Percentiles rank a stretch among this genome's conserved stretches.
Evolutionary conservation across 1,140 invertebrate genomes (phyloP).

Genomic region (Muscidifurax raptorellus): DNA sequence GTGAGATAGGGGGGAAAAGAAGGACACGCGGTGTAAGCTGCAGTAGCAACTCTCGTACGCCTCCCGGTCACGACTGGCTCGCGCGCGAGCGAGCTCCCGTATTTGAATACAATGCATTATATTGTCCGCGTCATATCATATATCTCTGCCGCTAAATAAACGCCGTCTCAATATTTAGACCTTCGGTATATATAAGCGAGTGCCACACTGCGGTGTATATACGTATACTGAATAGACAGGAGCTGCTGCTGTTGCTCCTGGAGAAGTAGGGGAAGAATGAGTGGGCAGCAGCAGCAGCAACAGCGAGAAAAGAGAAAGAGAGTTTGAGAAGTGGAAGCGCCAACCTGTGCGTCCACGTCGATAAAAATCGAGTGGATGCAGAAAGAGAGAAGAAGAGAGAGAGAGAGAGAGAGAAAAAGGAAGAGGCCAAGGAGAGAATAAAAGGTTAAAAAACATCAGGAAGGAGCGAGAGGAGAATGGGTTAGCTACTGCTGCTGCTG

Average conservation of each 20-base stretch:
- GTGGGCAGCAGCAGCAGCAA: not conserved
- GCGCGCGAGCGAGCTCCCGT: conserved; percentile 64
- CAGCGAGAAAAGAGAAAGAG: conserved; percentile 35
- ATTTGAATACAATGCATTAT: conserved; percentile 78
- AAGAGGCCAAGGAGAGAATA: not conserved
- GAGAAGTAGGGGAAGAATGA: not conserved
- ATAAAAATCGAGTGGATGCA: conserved; percentile 48
- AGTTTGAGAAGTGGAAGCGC: conserved; percentile 43
- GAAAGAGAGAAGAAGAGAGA: not conserved
- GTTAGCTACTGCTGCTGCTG: not conserved
- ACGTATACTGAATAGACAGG: conserved; percentile 50
- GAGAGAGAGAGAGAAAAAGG: not conserved
- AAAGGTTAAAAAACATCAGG: not conserved
- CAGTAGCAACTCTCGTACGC: conserved; percentile 45
- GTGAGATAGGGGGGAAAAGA: not conserved
- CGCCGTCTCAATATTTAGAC: conserved; percentile 76
- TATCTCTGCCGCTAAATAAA: conserved; percentile 75
- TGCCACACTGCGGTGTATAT: conserved; percentile 38
- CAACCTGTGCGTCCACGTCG: conserved; percentile 56
- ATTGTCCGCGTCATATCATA: conserved; percentile 76
- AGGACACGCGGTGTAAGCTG: not conserved
- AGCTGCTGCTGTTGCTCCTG: conserved; percentile 21
- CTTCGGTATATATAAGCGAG: conserved; percentile 61
- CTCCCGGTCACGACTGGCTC: conserved; percentile 74
- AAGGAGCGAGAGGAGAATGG: not conserved